phyloP scores from a whole-genome alignment of 1,140 invertebrate species.

The Pygmarrhopalites habei region DNA sequence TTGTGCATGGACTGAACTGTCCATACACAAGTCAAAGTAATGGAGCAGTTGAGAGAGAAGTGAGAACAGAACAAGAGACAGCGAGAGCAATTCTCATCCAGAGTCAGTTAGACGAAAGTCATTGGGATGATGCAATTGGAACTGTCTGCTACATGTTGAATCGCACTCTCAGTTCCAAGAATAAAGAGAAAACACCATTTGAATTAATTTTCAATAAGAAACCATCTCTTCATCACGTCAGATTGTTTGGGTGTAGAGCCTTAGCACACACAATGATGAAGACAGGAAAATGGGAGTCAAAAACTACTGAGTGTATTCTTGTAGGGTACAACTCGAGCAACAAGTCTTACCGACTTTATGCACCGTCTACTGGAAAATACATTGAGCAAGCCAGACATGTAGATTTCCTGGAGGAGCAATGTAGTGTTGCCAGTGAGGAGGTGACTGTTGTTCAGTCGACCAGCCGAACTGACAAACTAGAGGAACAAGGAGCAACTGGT shows the following conservation, averaged over 20 bases:
- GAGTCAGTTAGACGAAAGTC: slow-evolving; percentile 39
- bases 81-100: slow-evolving; percentile 44
- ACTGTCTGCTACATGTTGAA: slow-evolving; percentile 43
- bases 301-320: slow-evolving; percentile 13
- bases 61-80: slow-evolving; percentile 44
- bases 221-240: slow-evolving; percentile 10
- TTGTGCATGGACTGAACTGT: background rate
- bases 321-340: slow-evolving; percentile 1
- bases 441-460: background rate
- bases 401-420: background rate
- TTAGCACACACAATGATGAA: background rate
- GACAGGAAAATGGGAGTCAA: background rate
- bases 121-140: slow-evolving; percentile 45
- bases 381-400: slow-evolving; percentile 2
- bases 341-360: background rate
- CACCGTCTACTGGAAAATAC: background rate
- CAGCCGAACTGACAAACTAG: background rate
- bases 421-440: background rate
- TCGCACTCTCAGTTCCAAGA: slow-evolving; percentile 7
- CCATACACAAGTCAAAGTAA: slow-evolving; percentile 42
- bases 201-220: slow-evolving; percentile 7
- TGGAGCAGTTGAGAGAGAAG: slow-evolving; percentile 44
- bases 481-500: background rate
- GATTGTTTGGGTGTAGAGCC: slow-evolving; percentile 28
- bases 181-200: slow-evolving; percentile 19